These are phyloP conservation scores for Entomyzon cyanotis DNA, from an alignment of 2,113 vertebrate genomes.

Conservation along the genomic window DNA sequence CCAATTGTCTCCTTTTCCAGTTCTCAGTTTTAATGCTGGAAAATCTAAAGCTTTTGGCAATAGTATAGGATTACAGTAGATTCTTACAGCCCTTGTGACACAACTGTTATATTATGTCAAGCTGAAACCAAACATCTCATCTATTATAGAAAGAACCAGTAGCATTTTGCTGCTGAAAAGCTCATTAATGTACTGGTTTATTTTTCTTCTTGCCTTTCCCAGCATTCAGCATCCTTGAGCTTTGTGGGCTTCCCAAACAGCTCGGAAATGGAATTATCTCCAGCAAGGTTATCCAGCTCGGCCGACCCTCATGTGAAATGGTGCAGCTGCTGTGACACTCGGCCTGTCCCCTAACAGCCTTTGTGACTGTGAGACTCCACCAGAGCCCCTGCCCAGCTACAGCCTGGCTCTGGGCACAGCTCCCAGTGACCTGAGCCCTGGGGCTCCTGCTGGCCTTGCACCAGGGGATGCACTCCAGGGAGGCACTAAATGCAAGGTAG, in stretches of 20 bases:
- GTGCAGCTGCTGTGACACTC: conserved; percentile 17
- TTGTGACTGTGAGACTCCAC: conserved; percentile 62
- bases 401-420: conserved; percentile 33
- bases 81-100: background rate
- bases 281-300: conserved; percentile 43
- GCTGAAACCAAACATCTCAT: background rate
- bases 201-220: background rate
- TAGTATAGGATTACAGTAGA: background rate
- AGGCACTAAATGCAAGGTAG: conserved; percentile 78
- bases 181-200: background rate
- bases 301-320: conserved; percentile 55
- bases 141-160: background rate
- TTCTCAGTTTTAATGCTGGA: background rate
- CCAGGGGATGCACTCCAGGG: conserved; percentile 65
- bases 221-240: conserved; percentile 71
- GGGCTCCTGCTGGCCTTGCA: conserved; percentile 39
- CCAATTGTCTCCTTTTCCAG: background rate
- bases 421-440: conserved; percentile 56
- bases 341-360: background rate
- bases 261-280: conserved; percentile 76
- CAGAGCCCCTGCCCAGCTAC: conserved; percentile 66
- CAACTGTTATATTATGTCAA: background rate
- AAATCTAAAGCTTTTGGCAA: background rate
- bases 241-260: conserved; percentile 67
- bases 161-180: background rate